Conservation (phyloP, 2,797 vertebrate genomes). For the Bryconaethiops microstoma region DNA sequence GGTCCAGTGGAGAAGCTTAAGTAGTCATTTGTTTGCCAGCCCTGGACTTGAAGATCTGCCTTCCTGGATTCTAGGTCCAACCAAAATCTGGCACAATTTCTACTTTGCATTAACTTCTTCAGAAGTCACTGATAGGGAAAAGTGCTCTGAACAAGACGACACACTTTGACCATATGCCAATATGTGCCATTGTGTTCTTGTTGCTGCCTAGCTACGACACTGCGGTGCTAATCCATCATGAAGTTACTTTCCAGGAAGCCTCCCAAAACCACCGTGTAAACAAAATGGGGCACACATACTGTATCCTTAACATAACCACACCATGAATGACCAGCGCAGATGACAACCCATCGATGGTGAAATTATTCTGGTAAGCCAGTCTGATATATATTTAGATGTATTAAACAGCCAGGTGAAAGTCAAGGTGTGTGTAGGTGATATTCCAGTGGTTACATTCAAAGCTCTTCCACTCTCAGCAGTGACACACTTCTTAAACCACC, state of each 20-base stretch:
- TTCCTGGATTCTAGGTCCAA: no score
- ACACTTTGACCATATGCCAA: background rate
- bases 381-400: background rate
- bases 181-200: constrained; percentile 2
- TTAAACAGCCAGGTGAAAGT: background rate
- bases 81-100: no score
- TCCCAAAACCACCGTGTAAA: constrained; percentile 25
- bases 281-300: constrained; percentile 20
- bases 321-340: background rate
- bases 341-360: constrained; percentile 9
- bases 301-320: constrained; percentile 22
- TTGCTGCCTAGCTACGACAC: constrained; percentile 5
- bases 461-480: background rate
- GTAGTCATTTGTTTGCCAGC: no score
- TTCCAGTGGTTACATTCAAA: background rate
- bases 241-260: constrained; percentile 45
- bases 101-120: no score
- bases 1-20: no score
- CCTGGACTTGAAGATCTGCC: no score
- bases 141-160: background rate
- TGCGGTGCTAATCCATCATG: constrained; percentile 1
- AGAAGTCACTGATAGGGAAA: background rate
- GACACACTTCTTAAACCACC: background rate
- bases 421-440: constrained; percentile 1
- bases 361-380: background rate